Evolutionary conservation across 1,140 invertebrate genomes (phyloP), one percentile per base, ranked within the genome.

Genomic region (Drosophila watanabei): DNA sequence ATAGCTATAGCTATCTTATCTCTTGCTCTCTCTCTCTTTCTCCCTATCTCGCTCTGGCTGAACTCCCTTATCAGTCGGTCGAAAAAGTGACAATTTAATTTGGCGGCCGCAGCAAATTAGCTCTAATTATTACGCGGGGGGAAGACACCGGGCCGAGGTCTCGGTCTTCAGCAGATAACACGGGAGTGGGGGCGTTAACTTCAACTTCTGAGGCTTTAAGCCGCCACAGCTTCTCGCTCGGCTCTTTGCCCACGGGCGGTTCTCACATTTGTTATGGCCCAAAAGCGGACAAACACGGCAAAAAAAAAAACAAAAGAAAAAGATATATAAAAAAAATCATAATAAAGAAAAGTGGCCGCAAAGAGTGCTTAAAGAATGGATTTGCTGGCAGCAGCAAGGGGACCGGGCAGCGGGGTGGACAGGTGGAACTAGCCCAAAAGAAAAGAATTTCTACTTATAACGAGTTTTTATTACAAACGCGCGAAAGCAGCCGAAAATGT

Each of bases 381-480:
- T 85, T 81, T 70, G 77, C 61, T 30, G 60, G 56, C 46, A n/a
- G 32, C 28, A 45, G 48, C 48, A 14, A 24, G 64, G 20, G 60
- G 52, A 14, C 14, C 24, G 51, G 62, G 58, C 35, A 46, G 41
- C 32, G 18, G 16, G 32, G 45, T 37, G 32, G 24, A 59, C 49
- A 57, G 28, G 49, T 43, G 32, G 32, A 85, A 69, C 59, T 72
- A 72, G 73, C 76, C 80, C 61, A 82, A 73, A 81, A 75, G 75
- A 68, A 72, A 89, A 89, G 85, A 89, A 89, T 90, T 89, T 89
- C 85, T 89, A 88, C 85, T 88, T 88, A 88, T 88, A 88, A 89
- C 85, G 85, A 88, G 85, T 88, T 88, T 88, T 88, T 88, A 88
- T 88, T 88, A 89, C 85, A 88, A 88, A 89, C 78, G 85, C 85